These are phyloP conservation scores for Oxyura jamaicensis DNA, from an alignment of 2,113 vertebrate genomes.

Conservation along the genomic window DNA sequence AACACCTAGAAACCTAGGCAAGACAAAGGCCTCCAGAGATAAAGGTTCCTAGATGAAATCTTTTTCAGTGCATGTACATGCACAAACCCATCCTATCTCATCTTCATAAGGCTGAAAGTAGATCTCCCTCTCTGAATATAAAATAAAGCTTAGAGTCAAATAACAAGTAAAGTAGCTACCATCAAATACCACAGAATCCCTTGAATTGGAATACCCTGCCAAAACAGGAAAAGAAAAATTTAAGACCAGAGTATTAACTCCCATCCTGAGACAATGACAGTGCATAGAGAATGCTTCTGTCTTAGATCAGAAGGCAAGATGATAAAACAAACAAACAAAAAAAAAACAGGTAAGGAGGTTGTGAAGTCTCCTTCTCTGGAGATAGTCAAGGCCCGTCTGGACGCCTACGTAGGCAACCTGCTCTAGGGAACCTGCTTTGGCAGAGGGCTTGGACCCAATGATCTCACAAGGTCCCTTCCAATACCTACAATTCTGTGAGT, in stretches of 20 bases:
- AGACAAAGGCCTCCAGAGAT: neutral
- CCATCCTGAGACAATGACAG: neutral
- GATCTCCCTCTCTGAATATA: neutral
- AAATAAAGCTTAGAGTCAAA: neutral
- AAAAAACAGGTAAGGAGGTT: no score
- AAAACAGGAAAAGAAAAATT: neutral
- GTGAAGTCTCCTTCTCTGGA: no score
- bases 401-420: no score
- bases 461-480: no score
- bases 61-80: neutral
- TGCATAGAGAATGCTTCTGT: neutral
- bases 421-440: no score
- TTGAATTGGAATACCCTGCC: neutral
- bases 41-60: neutral
- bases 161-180: neutral
- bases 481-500: neutral
- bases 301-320: neutral
- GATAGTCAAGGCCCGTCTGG: no score
- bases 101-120: neutral
- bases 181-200: neutral
- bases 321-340: neutral
- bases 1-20: neutral
- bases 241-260: neutral
- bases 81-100: neutral
- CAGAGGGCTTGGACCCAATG: no score